These are phyloP conservation scores for Parazoanthus atlanticus DNA, from an alignment of 92 coral and sea anemone genomes.

Conservation along the genomic window DNA sequence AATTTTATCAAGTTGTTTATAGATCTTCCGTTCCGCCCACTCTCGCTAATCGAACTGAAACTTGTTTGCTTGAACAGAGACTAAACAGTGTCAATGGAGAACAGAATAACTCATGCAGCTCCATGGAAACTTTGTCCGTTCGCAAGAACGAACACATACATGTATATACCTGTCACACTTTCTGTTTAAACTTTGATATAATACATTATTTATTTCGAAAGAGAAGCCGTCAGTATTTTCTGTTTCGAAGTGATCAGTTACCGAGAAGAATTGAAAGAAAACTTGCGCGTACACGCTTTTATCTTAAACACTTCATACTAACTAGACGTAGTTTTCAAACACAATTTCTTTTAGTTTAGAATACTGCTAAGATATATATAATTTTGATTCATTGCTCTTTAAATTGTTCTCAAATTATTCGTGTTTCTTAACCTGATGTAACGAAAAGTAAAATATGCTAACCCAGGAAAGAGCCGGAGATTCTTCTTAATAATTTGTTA, in stretches of 20 bases:
- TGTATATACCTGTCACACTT: neutral
- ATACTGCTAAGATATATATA: neutral
- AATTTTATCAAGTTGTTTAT: neutral
- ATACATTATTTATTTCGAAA: too few species aligned
- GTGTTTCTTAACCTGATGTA: neutral
- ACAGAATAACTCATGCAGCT: neutral
- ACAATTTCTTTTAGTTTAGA: neutral
- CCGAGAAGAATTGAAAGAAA: neutral
- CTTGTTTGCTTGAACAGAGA: neutral
- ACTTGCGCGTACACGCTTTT: too few species aligned
- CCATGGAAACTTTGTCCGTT: neutral
- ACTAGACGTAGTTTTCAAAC: too few species aligned
- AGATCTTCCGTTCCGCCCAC: neutral
- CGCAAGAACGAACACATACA: neutral
- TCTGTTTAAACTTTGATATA: neutral
- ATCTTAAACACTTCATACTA: too few species aligned
- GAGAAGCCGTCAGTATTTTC: neutral
- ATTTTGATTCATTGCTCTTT: neutral
- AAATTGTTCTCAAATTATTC: too few species aligned
- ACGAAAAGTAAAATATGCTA: too few species aligned
- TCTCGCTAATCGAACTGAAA: neutral
- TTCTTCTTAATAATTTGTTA: neutral
- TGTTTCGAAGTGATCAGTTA: too few species aligned
- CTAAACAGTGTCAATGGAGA: neutral
- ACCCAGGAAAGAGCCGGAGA: neutral